Evolutionary conservation across 2,113 vertebrate species (phyloP).

Genomic region (Craseonycteris thonglongyai): DNA sequence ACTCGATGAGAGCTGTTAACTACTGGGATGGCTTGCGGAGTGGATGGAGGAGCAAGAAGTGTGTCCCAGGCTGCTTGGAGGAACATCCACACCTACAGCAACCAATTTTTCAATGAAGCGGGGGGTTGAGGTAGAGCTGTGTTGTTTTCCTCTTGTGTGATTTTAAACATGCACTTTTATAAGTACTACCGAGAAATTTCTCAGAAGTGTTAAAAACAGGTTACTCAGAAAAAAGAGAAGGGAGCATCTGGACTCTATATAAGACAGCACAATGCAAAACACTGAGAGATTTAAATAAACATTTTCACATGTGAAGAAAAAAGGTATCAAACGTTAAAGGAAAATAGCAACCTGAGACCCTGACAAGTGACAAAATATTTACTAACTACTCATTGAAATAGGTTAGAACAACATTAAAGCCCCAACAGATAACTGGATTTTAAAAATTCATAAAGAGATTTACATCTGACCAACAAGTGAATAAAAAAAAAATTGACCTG

Average conservation of each 20-base stretch:
- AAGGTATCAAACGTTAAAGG: neutral
- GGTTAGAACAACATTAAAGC: neutral
- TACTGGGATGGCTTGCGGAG: neutral
- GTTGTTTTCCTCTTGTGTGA: neutral
- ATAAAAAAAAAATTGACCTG: neutral
- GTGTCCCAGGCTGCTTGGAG: neutral
- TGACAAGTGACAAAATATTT: neutral
- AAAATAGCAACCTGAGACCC: neutral
- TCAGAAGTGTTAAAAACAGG: neutral
- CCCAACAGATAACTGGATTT: neutral
- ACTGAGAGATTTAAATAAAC: neutral
- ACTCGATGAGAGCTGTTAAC: neutral
- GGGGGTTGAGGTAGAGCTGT: neutral
- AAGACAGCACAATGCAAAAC: neutral
- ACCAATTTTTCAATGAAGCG: neutral
- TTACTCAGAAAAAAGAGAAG: neutral
- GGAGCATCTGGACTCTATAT: neutral
- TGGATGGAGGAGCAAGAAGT: neutral
- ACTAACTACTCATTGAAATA: neutral
- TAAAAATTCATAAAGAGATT: neutral
- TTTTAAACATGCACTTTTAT: constrained; percentile 30
- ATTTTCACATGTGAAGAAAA: neutral
- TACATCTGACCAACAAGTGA: neutral
- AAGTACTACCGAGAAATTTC: neutral
- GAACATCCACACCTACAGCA: neutral